Evolutionary conservation across 2,797 vertebrate species (phyloP).

Genomic region (Pachyuromys duprasi): DNA sequence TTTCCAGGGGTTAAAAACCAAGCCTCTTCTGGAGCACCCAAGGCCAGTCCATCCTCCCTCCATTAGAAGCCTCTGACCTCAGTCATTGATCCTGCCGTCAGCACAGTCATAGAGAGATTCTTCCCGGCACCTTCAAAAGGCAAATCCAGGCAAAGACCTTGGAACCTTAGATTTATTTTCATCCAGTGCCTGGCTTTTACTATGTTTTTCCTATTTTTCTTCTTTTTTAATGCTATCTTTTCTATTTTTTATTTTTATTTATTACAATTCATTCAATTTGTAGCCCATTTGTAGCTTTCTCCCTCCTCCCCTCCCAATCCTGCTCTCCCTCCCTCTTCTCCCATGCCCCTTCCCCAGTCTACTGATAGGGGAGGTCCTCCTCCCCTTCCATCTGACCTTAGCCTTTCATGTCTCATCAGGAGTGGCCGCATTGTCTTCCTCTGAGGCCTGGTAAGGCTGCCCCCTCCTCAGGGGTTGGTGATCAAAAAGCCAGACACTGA

Average conservation of each 20-base stretch:
- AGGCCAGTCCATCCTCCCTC: not conserved
- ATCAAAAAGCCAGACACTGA: too few relatives aligned
- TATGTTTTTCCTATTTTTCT: slow-evolving; percentile 35
- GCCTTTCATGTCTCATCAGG: too few relatives aligned
- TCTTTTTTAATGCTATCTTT: slow-evolving; percentile 19
- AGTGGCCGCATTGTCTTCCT: too few relatives aligned
- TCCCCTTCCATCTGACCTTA: too few relatives aligned
- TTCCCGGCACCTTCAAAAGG: slow-evolving; percentile 43
- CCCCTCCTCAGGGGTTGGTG: too few relatives aligned
- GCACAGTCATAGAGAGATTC: not conserved
- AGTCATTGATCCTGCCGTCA: not conserved
- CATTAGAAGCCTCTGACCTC: not conserved
- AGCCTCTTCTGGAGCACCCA: not conserved
- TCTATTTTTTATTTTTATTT: not conserved
- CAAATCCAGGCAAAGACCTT: slow-evolving; percentile 45
- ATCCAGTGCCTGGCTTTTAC: slow-evolving; percentile 9
- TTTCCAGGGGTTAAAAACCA: not conserved
- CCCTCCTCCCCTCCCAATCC: too few relatives aligned
- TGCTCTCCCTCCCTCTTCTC: too few relatives aligned
- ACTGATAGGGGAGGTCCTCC: too few relatives aligned
- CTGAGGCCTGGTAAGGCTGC: too few relatives aligned
- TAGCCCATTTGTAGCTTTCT: too few relatives aligned
- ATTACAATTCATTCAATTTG: too few relatives aligned
- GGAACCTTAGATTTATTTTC: slow-evolving; percentile 47
- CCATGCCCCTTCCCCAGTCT: too few relatives aligned